These are phyloP conservation scores for Loriculus beryllinus DNA, from an alignment of 2,797 vertebrate species.

Conservation along the genomic window DNA sequence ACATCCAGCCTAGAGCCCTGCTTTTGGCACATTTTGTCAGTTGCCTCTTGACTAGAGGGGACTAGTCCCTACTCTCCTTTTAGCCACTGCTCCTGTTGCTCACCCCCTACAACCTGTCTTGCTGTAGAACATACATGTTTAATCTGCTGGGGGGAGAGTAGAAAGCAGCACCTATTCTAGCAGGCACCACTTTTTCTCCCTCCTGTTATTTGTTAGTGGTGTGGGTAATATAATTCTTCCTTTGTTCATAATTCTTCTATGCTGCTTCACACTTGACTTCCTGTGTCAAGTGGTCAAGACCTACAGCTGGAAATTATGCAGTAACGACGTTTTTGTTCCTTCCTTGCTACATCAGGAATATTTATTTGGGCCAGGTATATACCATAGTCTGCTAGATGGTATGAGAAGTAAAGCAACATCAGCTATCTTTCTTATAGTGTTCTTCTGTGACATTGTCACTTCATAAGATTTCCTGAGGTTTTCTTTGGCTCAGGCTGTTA, in stretches of 20 bases:
- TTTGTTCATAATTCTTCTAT: neutral
- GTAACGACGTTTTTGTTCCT: neutral
- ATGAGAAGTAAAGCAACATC: neutral
- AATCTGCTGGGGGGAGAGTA: neutral
- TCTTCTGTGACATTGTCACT: neutral
- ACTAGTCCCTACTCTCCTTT: neutral
- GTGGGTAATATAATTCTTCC: neutral
- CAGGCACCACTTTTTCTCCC: accelerated
- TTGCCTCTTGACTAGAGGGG: neutral
- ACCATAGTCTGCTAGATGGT: neutral
- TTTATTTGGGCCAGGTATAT: neutral
- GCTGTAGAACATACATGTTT: neutral
- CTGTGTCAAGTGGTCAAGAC: neutral
- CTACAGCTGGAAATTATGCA: neutral
- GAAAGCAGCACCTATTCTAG: neutral
- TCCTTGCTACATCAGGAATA: neutral
- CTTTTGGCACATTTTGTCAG: neutral
- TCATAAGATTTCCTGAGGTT: neutral
- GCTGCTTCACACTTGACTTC: neutral
- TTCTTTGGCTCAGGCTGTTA: neutral
- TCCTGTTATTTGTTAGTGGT: neutral
- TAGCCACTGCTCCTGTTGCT: neutral
- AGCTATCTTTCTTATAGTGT: neutral
- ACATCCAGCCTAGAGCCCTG: neutral
- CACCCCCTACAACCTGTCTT: neutral